These are phyloP conservation scores for Premnoplex brunnescens DNA, from an alignment of 2,797 vertebrate species.

Conservation along the genomic window DNA sequence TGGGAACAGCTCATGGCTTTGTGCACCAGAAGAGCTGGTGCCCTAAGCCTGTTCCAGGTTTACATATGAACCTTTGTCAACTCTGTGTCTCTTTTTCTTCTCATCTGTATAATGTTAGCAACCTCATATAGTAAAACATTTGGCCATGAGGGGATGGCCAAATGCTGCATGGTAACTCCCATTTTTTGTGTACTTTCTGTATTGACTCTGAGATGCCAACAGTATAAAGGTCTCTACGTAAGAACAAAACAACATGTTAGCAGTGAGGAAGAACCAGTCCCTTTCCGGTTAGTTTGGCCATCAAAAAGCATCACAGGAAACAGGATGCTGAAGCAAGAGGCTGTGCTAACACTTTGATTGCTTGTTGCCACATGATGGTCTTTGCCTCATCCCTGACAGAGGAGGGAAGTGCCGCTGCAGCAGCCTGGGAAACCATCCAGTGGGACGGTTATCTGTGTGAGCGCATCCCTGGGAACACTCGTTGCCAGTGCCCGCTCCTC, in stretches of 20 bases:
- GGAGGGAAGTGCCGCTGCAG: neutral
- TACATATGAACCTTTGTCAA: neutral
- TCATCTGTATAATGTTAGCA: neutral
- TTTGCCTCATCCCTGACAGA: neutral
- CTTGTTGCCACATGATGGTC: neutral
- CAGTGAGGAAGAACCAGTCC: neutral
- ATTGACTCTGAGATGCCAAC: neutral
- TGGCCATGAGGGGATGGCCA: neutral
- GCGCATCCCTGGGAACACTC: neutral
- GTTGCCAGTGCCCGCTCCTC: constrained; percentile 22
- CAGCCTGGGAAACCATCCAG: constrained; percentile 37
- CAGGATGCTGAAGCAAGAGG: neutral
- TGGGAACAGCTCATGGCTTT: neutral
- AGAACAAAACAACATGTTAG: neutral
- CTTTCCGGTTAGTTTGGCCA: neutral
- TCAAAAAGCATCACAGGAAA: neutral
- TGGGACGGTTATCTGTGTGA: neutral
- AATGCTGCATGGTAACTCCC: neutral
- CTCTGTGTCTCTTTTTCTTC: neutral
- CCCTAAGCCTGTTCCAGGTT: neutral
- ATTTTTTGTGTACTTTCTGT: neutral
- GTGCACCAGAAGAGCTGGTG: neutral
- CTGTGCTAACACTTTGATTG: neutral
- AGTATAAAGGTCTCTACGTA: neutral
- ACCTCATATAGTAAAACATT: neutral